A percentile compares a stretch with the other conserved stretches of the same genome.
Evolutionary conservation across 2,888 invertebrate species (phyloP).

Genomic region (Micoletzkya japonica): DNA sequence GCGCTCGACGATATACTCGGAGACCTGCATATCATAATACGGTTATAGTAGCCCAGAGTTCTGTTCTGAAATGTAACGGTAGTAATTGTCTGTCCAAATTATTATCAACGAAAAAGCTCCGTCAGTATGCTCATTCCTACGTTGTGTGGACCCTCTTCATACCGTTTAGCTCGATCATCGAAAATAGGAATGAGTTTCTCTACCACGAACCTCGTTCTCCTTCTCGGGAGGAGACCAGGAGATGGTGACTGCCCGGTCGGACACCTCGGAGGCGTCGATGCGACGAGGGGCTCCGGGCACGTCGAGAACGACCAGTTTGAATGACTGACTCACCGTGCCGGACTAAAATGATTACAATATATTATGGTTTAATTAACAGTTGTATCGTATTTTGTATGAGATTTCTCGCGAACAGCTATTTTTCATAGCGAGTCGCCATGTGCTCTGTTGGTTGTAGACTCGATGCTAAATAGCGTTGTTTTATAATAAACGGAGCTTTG

Average conservation of each 20-base stretch:
- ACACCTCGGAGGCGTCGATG: neutral
- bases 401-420: too few species aligned
- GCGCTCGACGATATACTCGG: conserved; percentile 43
- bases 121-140: too few species aligned
- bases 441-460: neutral
- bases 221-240: conserved; percentile 14
- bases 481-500: too few species aligned
- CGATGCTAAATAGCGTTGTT: too few species aligned
- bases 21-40: conserved; percentile 16
- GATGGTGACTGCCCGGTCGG: conserved; percentile 18
- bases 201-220: conserved; percentile 9
- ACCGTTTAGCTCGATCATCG: neutral
- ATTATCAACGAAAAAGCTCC: neutral
- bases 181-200: neutral
- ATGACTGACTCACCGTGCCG: neutral
- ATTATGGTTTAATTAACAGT: too few species aligned
- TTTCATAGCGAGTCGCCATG: too few species aligned
- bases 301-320: conserved; percentile 25
- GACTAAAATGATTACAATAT: neutral
- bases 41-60: neutral
- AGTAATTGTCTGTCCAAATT: neutral
- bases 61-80: neutral
- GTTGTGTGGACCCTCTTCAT: too few species aligned
- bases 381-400: too few species aligned
- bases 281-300: conserved; percentile 16